Evolutionary conservation across 1,140 invertebrate genomes (phyloP), one percentile per base, ranked within the genome.

Genomic region (Drosophila kohkoa): DNA sequence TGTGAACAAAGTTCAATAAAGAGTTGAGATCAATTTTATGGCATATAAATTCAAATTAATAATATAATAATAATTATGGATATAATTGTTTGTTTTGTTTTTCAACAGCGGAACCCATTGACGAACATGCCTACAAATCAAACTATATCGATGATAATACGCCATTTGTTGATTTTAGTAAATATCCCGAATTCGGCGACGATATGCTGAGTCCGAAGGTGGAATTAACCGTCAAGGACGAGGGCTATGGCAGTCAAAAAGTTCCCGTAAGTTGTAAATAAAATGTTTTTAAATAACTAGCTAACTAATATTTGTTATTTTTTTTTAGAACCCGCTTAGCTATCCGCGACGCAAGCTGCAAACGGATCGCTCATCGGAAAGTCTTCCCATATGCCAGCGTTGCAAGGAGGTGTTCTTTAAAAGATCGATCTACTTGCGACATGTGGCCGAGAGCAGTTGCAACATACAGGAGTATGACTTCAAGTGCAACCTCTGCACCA

Each of bases 321-420:
- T 15, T 15, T 15, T 49, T 5, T 32, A 87, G 82, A 83, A 86
- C 52, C 45, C 83, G 5, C 78, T 85, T 11, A 91, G 76, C 20
- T 92, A 82, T 80, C 70, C 79, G 41, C 79, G 87, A 0, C 87
- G 90, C 0, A 92, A 92, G 62, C 73, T 82, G 25, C 90, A 88
- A 70, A 71, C 75, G 28, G 90, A 92, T 48, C 83, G 81, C 5
- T 57, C 85, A 1, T 54, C 75, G 16, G 90, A 85, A 20, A 75
- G 69, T 32, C 35, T 89, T 55, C 90, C 90, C 5, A 86, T 92
- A 30, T 92, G 90, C 49, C 90, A 92, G 43, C 90, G 90, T 5
- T 92, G 90, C 77, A 92, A 92, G 60, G 87, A 92, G 69, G 90
- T 92, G 16, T 92, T 92, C 76, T 89, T 92, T 11, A 92, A 92